Conservation (phyloP, 2,888 invertebrate genomes). For the Campopleginae sp. region DNA sequence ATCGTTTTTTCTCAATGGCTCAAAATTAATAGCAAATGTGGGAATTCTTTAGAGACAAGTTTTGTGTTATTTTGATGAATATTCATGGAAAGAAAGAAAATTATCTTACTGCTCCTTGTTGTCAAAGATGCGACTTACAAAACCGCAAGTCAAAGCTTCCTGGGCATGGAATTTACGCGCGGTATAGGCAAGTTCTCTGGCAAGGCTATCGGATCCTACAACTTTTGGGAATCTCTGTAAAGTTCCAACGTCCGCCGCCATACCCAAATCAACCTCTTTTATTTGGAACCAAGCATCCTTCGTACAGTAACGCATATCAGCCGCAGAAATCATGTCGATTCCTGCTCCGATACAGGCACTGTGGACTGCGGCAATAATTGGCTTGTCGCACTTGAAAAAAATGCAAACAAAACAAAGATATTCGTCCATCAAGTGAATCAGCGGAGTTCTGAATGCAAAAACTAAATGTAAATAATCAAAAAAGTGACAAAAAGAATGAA, state of each 20-base stretch:
- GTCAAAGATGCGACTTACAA: slow-evolving; percentile 91
- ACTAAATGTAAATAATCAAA: too few relatives aligned
- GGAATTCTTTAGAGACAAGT: not conserved
- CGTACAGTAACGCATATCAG: slow-evolving; percentile 96
- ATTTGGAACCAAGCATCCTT: slow-evolving; percentile 96
- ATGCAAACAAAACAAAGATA: not conserved
- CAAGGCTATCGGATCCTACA: slow-evolving; percentile 94
- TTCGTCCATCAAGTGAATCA: too few relatives aligned
- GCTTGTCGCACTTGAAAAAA: slow-evolving; percentile 90
- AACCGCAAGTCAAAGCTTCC: slow-evolving; percentile 93
- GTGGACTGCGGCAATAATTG: slow-evolving; percentile 95
- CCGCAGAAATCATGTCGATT: slow-evolving; percentile 93
- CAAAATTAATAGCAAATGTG: not conserved
- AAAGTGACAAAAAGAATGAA: too few relatives aligned
- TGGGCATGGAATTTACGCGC: slow-evolving; percentile 91
- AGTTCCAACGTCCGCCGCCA: slow-evolving; percentile 98
- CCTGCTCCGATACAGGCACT: slow-evolving; percentile 96
- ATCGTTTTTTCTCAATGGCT: not conserved
- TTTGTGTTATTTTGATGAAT: not conserved
- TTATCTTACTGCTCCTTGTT: slow-evolving; percentile 88
- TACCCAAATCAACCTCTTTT: slow-evolving; percentile 94
- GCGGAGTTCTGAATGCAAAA: too few relatives aligned
- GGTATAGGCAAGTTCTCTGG: slow-evolving; percentile 94
- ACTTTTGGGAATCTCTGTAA: slow-evolving; percentile 96
- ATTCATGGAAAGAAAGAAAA: not conserved